Conservation (phyloP, 2,888 invertebrate species). For the Rhyacophila evoluta region DNA sequence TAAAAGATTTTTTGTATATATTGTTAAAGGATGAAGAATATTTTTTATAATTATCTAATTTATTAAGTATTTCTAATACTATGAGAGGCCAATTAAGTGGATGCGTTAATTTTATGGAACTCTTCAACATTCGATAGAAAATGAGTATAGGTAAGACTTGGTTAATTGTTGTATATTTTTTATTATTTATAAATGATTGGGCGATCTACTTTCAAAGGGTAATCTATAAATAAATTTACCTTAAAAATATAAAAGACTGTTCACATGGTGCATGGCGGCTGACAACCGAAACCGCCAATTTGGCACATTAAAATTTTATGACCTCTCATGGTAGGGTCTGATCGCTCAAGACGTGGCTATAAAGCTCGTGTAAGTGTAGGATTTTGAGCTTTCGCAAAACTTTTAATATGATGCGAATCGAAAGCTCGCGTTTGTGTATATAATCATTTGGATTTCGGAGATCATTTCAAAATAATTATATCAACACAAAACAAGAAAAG, state of each 20-base stretch:
- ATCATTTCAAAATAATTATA: not conserved
- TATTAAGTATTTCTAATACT: too few species aligned
- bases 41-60: too few species aligned
- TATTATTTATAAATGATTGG: too few species aligned
- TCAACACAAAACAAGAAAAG: not conserved
- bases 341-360: slow-evolving; percentile 35
- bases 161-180: too few species aligned
- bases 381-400: not conserved
- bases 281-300: slow-evolving; percentile 51
- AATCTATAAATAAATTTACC: not conserved
- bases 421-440: not conserved
- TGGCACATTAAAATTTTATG: slow-evolving; percentile 54
- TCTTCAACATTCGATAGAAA: too few species aligned
- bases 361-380: slow-evolving; percentile 40
- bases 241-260: not conserved
- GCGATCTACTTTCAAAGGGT: not conserved
- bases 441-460: not conserved
- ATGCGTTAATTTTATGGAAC: too few species aligned
- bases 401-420: not conserved
- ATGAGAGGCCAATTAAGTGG: too few species aligned
- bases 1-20: too few species aligned
- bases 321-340: slow-evolving; percentile 46
- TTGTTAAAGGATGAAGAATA: too few species aligned
- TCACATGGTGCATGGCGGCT: not conserved
- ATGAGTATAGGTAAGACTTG: too few species aligned